Base-by-base conservation (phyloP, 2,113 vertebrate genomes). In the Muntiacus reevesi region DNA sequence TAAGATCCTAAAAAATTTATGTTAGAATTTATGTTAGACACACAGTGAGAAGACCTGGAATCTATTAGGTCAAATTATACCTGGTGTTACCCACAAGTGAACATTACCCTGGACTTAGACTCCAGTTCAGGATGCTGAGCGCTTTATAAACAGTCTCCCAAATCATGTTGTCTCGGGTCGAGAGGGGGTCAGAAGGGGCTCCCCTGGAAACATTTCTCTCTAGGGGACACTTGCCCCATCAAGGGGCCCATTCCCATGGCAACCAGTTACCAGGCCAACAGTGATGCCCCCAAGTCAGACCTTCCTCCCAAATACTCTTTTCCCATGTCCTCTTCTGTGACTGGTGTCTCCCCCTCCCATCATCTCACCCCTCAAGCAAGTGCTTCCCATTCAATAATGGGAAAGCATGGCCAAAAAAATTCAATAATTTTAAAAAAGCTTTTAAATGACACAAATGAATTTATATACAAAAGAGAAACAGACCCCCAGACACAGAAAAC, bases 51-150 rank as follows among this genome's bases (percentile, higher is more conserved):
- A 59, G 14, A 88, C 52, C 93, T 97, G 97, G 95, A 97, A 95
- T 91, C 95, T 87, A 89, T 86, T 43, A 94, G 83, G 60, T 83
- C 91, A 95, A 91, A 95, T 96, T 25, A 97, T 36, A 91, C 57
- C 57, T 12, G 30, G 40, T 23, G 57, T 83, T 89, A 76, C 47
- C 40, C 1, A 64, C n/a, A 79, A 64, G 85, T 28, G 47, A 81
- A 11, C 1, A 86, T 7, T 27, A 47, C 19, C 40, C 57, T 71
- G 88, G 88, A 89, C 23, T 71, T 21, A 45, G 74, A 83, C 59
- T 55, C 57, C 8, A 4, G 16, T 92, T 43, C 76, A 91, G 91
- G 67, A 85, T 0, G 1, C 40, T 6, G 54, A 52, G 67, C 11
- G 50, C 23, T 30, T 25, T 50, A 78, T 28, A 78, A 94, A 71